phyloP scores from a whole-genome alignment of 1,140 invertebrate genomes.

The Camponotus floridanus region DNA sequence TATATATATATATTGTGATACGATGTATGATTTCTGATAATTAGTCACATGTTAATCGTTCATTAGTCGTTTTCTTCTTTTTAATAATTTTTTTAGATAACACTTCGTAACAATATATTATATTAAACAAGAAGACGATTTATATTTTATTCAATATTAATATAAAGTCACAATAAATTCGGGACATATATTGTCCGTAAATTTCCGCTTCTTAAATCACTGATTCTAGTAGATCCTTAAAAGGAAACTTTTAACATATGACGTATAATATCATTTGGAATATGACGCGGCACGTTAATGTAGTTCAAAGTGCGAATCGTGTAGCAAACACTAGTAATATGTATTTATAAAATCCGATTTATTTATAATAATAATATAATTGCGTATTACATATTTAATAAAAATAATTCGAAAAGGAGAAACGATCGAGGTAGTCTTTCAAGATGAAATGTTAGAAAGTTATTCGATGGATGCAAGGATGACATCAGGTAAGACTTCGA shows the following conservation, averaged over 20 bases:
- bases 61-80: too few species aligned
- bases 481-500: not conserved
- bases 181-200: not conserved
- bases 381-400: not conserved
- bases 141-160: not conserved
- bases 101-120: not conserved
- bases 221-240: not conserved
- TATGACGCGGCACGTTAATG: not conserved
- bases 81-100: not conserved
- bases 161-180: not conserved
- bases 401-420: not conserved
- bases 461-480: not conserved
- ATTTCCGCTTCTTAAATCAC: not conserved
- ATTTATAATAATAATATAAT: not conserved
- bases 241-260: not conserved
- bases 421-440: not conserved
- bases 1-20: too few species aligned
- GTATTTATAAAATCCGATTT: not conserved
- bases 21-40: not conserved
- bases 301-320: not conserved
- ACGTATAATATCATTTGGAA: not conserved
- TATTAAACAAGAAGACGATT: not conserved
- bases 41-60: not conserved
- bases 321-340: not conserved
- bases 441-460: not conserved